These are phyloP conservation scores for Pachypsylla venusta DNA, from an alignment of 1,140 invertebrate species.

Conservation along the genomic window DNA sequence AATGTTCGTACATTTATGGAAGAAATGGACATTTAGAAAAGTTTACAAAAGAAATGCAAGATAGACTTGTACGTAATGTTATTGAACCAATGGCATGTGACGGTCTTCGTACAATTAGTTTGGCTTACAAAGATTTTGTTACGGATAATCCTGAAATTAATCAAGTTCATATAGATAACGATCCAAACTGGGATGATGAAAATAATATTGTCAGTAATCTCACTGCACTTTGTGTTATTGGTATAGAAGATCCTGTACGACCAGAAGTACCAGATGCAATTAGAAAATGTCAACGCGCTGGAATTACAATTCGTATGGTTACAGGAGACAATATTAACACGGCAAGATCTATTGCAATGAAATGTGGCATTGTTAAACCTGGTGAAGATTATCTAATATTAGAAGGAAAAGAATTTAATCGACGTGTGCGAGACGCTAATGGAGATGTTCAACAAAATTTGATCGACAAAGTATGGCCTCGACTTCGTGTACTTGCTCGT, in stretches of 20 bases:
- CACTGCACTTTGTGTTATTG: slow-evolving; percentile 89
- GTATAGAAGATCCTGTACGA: slow-evolving; percentile 96
- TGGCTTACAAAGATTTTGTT: slow-evolving; percentile 86
- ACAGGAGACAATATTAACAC: slow-evolving; percentile 99
- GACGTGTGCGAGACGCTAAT: slow-evolving; percentile 68
- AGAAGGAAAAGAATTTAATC: slow-evolving; percentile 97
- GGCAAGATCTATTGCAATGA: slow-evolving; percentile 88
- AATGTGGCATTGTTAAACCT: slow-evolving; percentile 93
- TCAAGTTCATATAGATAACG: slow-evolving; percentile 74
- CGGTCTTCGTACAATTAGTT: slow-evolving; percentile 88
- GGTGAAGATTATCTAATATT: slow-evolving; percentile 90
- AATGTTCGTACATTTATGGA: slow-evolving; percentile 90
- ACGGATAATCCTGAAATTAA: slow-evolving; percentile 76
- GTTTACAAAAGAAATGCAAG: slow-evolving; percentile 83
- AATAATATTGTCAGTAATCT: slow-evolving; percentile 79
- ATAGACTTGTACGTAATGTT: slow-evolving; percentile 78
- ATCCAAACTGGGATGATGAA: slow-evolving; percentile 97
- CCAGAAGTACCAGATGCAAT: slow-evolving; percentile 94
- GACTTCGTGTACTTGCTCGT: slow-evolving; percentile 84
- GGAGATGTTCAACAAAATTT: slow-evolving; percentile 83
- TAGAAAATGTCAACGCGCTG: slow-evolving; percentile 84
- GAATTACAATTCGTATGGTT: slow-evolving; percentile 98
- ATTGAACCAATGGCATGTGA: slow-evolving; percentile 99
- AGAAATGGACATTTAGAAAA: slow-evolving; percentile 76
- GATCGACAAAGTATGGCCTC: slow-evolving; percentile 96